Evolutionary conservation across 2,113 vertebrate species (phyloP), one percentile per base, ranked within the genome.

Genomic region (Archilochus colubris): DNA sequence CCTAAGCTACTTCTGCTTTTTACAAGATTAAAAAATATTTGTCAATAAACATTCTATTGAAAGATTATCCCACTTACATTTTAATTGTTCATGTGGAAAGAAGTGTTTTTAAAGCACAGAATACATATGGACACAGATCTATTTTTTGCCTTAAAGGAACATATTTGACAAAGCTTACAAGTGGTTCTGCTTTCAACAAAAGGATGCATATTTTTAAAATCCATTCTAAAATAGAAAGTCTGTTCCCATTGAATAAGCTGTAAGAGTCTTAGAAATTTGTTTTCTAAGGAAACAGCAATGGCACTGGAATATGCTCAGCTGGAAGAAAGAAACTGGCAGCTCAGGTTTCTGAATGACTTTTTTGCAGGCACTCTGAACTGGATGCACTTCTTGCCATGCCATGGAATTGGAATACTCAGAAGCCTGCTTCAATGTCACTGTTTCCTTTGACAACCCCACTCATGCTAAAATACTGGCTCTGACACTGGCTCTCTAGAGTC

Each of bases 1-100:
- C 90, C 51, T 62, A 77, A 30, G 27, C 27, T 66, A 30, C 36
- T 88, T 80, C 68, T 88, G 55, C n/a, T 54, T 77, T 82, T 81
- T 51, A 21, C 51, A 74, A 88, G 55, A 91, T 83, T 62, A 55
- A 69, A 80, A 81, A 67, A 28, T 54, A 23, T 70, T 77, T 79
- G 6, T 40, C 22, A 59, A 55, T 81, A 54, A 28, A 48, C 1
- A 33, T 67, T 38, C 18, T 31, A 48, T 55, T 81, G 10, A 86
- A 84, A 80, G 88, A 25, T 1, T 4, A 66, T 54, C 2, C 10
- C 10, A 36, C 67, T 88, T 74, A 46, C 36, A 59, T 88, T 77
- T 88, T 79, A 75, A 79, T 79, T 80, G 31, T 76, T 61, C 77
- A 17, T 66, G 12, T 63, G 46, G 58, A 80, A 88, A 79, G 2